Percentiles rank a stretch among this genome's conserved stretches.
Conservation (phyloP, 2,888 invertebrate species). For the Drosophila aldrichi region DNA sequence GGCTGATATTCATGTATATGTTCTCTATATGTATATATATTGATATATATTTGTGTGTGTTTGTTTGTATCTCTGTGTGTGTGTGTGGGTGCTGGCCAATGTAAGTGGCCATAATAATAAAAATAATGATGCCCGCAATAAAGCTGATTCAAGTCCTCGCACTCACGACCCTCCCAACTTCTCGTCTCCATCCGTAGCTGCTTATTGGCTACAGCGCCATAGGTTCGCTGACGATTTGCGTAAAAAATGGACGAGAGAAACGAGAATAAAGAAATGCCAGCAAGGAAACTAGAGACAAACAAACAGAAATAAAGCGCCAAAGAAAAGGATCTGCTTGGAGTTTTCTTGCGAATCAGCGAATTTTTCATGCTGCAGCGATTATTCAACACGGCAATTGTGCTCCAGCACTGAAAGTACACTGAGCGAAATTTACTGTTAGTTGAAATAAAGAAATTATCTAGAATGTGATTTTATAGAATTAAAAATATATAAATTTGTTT, state of each 20-base stretch:
- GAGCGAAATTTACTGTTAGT: slow-evolving; percentile 16
- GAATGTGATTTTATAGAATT: too few species aligned
- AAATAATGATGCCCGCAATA: slow-evolving; percentile 84
- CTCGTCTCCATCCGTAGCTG: slow-evolving; percentile 5
- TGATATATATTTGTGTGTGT: not conserved
- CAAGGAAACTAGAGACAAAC: slow-evolving; percentile 17
- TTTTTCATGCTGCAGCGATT: slow-evolving; percentile 81
- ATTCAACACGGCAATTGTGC: slow-evolving; percentile 59
- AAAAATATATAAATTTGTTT: not conserved
- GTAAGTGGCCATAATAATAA: slow-evolving; percentile 84
- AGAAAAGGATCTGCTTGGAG: slow-evolving; percentile 30
- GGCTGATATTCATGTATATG: slow-evolving; percentile 66
- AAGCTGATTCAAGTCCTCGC: slow-evolving; percentile 83
- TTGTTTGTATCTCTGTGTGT: not conserved
- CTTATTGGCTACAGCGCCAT: slow-evolving; percentile 55
- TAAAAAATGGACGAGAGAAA: slow-evolving; percentile 67
- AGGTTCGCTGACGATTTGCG: slow-evolving; percentile 68
- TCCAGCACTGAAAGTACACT: slow-evolving; percentile 37
- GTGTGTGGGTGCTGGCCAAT: slow-evolving; percentile 63
- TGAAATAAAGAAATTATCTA: not conserved
- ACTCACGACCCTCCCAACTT: slow-evolving; percentile 24
- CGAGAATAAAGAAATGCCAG: slow-evolving; percentile 51
- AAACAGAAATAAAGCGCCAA: slow-evolving; percentile 32
- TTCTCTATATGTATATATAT: slow-evolving; percentile 12
- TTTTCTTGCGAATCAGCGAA: slow-evolving; percentile 76